A percentile compares a stretch with the other conserved stretches of the same genome.
Evolutionary conservation across 2,797 vertebrate genomes (phyloP).

Genomic region (Scolopax bukidnonensis): DNA sequence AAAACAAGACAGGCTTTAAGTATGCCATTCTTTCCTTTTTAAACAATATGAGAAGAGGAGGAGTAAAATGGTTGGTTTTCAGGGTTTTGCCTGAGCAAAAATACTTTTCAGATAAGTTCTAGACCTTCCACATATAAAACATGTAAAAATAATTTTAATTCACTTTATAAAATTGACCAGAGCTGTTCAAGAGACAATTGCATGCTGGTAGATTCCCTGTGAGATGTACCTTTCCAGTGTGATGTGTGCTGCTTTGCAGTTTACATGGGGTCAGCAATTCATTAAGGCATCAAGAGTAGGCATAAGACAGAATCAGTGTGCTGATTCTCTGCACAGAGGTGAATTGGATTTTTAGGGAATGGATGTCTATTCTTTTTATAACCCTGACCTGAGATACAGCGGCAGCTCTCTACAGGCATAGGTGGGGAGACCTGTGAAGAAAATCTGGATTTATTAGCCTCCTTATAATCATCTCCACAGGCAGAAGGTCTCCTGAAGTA

Average conservation of each 20-base stretch:
- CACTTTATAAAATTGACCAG: not conserved
- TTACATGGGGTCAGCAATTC: not conserved
- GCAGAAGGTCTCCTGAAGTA: not conserved
- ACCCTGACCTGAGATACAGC: not conserved
- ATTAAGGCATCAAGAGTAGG: not conserved
- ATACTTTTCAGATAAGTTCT: not conserved
- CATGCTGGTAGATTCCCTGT: not conserved
- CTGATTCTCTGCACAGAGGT: not conserved
- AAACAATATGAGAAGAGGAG: not conserved
- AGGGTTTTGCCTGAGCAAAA: not conserved
- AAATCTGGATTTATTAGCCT: not conserved
- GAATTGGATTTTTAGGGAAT: not conserved
- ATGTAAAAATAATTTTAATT: not conserved
- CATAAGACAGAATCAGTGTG: not conserved
- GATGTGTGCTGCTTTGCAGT: not conserved
- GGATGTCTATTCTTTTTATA: not conserved
- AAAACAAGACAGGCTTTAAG: not conserved
- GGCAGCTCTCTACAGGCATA: not conserved
- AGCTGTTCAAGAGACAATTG: not conserved
- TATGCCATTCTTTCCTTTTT: not conserved
- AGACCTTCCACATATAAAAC: not conserved
- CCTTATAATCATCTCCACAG: not conserved
- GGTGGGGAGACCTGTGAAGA: not conserved
- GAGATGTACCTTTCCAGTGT: not conserved
- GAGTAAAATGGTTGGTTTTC: not conserved